Percentiles rank a stretch among this genome's conserved stretches.
phyloP scores from a whole-genome alignment of 2,113 vertebrate species.

The Ciconia maguari region DNA sequence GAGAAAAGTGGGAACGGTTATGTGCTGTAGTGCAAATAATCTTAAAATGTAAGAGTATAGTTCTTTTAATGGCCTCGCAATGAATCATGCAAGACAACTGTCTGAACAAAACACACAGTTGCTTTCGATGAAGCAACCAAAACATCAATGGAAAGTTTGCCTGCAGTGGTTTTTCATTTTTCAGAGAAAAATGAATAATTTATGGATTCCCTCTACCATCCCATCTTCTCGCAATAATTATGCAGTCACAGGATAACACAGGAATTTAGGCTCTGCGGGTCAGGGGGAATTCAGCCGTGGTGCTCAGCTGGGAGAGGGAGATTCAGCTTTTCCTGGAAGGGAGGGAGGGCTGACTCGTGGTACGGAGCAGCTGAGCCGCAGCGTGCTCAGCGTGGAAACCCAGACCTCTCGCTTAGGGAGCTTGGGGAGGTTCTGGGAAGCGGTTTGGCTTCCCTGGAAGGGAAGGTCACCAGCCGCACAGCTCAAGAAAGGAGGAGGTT shows the following conservation, averaged over 20 bases:
- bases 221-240: neutral
- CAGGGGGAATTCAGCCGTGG: neutral
- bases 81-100: conserved; percentile 34
- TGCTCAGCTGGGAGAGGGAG: neutral
- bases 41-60: neutral
- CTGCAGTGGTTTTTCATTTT: conserved; percentile 14
- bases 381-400: neutral
- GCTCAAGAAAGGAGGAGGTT: neutral
- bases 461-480: neutral
- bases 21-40: neutral
- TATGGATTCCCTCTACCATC: neutral
- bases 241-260: neutral
- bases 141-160: conserved; percentile 34
- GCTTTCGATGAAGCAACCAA: conserved; percentile 27
- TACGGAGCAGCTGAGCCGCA: neutral
- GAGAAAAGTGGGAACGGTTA: neutral
- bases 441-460: neutral
- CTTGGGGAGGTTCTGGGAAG: neutral
- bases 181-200: neutral
- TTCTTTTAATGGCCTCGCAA: neutral
- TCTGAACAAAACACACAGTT: conserved; percentile 23
- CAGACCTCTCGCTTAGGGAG: neutral
- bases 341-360: neutral
- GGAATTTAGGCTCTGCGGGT: neutral
- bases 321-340: neutral